Conservation (phyloP, 2,113 vertebrate genomes). For the Sula dactylatra region DNA sequence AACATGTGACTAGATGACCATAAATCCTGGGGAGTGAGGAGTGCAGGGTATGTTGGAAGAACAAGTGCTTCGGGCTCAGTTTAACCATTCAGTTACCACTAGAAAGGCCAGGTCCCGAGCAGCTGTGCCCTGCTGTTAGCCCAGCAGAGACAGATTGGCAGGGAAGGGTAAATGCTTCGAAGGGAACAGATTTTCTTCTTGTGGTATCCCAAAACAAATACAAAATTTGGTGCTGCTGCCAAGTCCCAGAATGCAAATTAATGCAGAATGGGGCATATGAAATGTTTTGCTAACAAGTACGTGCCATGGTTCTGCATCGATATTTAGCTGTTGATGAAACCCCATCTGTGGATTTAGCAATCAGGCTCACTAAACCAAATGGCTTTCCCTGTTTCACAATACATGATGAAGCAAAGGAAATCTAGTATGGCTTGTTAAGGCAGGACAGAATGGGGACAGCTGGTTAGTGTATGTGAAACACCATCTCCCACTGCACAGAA, state of each 20-base stretch:
- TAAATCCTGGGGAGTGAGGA: conserved; percentile 28
- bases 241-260: not conserved
- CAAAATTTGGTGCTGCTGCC: not conserved
- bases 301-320: not conserved
- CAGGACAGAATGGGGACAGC: not conserved
- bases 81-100: not conserved
- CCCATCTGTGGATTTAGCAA: not conserved
- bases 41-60: not conserved
- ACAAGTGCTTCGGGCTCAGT: not conserved
- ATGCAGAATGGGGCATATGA: not conserved
- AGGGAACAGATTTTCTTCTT: not conserved
- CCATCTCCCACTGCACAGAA: not conserved
- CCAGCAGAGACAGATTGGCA: not conserved
- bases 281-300: not conserved
- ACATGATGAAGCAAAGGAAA: not conserved
- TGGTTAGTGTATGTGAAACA: not conserved
- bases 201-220: not conserved
- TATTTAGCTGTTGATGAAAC: not conserved
- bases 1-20: conserved; percentile 31
- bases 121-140: not conserved
- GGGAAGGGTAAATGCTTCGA: not conserved
- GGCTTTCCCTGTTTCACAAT: not conserved
- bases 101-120: not conserved
- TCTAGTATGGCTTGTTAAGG: not conserved
- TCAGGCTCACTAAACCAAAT: not conserved